Evolutionary conservation across 92 coral and sea anemone species (phyloP).

Genomic region (Plumapathes pennacea): DNA sequence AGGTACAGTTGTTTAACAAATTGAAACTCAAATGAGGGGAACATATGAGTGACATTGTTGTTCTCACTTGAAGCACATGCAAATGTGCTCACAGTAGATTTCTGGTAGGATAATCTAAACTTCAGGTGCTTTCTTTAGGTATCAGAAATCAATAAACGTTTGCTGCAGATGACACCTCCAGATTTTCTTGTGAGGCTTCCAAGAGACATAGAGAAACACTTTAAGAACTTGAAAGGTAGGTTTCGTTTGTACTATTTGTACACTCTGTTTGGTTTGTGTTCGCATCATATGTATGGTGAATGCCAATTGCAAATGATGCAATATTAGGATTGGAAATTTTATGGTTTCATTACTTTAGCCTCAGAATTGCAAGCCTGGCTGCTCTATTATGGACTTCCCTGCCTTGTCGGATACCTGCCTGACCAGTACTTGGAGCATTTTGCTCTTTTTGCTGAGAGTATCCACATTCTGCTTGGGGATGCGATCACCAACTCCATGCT

Average conservation of each 20-base stretch:
- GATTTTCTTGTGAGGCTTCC: slow-evolving; percentile 50
- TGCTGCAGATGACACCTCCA: slow-evolving; percentile 48
- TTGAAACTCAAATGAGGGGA: too few relatives aligned
- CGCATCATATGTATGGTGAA: too few relatives aligned
- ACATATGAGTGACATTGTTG: too few relatives aligned
- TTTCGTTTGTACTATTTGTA: too few relatives aligned
- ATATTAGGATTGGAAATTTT: too few relatives aligned
- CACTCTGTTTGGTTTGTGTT: not conserved
- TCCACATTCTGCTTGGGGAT: slow-evolving; percentile 49
- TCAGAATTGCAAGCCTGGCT: slow-evolving; percentile 68
- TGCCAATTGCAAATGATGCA: too few relatives aligned
- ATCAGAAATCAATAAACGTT: slow-evolving; percentile 17
- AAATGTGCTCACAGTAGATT: too few relatives aligned
- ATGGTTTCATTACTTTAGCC: slow-evolving; percentile 18
- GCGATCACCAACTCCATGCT: slow-evolving; percentile 18
- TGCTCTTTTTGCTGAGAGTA: slow-evolving; percentile 44
- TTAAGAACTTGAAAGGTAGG: slow-evolving; percentile 55
- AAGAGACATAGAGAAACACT: slow-evolving; percentile 48
- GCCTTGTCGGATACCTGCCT: slow-evolving; percentile 40
- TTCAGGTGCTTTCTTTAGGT: not conserved
- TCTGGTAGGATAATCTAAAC: too few relatives aligned
- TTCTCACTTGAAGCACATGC: too few relatives aligned
- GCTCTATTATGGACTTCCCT: slow-evolving; percentile 51
- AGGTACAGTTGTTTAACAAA: too few relatives aligned
- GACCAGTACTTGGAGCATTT: slow-evolving; percentile 43